Evolutionary conservation across 1,140 invertebrate species (phyloP), one percentile per base, ranked within the genome.

Genomic region (Drosophila busckii): DNA sequence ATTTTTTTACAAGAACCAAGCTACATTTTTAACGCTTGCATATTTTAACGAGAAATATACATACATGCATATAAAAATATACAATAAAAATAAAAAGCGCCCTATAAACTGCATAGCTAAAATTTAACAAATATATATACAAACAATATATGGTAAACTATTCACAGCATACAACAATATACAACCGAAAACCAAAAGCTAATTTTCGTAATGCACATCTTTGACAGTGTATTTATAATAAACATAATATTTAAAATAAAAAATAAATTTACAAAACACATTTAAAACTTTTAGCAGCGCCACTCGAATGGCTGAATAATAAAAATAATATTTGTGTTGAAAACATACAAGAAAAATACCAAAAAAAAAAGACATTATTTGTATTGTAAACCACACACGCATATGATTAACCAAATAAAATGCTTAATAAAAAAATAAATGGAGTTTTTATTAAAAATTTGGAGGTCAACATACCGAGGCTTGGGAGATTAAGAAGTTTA

Each of bases 371-470:
- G 58, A 70, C 49, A 80, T 68, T 84, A 85, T 78, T 66, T 85
- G 83, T 85, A 85, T 78, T 85, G 82, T 83, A 83, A 85, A 82
- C 70, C 70, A 78, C 83, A n/a, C n/a, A 85, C 76, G 83, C 76
- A 55, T 83, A 85, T 70, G 49, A 85, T 70, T 85, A 85, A 75
- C 83, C 83, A 68, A 85, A 85, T 85, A 78, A 78, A 78, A 69
- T 78, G 83, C 83, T 85, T 85, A 85, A 70, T 70, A 70, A 44
- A 75, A 22, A 34, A 61, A 53, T 19, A 4, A 7, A 4, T 10
- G 7, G 7, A 17, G 19, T 44, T 44, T 53, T 42, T 10, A 17
- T 4, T 48, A 9, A n/a, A n/a, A n/a, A n/a, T n/a, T n/a, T n/a
- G n/a, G n/a, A n/a, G n/a, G n/a, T n/a, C n/a, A n/a, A n/a, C n/a